These are phyloP conservation scores for Nomada hirtipes DNA, from an alignment of 2,888 invertebrate genomes.

Conservation along the genomic window DNA sequence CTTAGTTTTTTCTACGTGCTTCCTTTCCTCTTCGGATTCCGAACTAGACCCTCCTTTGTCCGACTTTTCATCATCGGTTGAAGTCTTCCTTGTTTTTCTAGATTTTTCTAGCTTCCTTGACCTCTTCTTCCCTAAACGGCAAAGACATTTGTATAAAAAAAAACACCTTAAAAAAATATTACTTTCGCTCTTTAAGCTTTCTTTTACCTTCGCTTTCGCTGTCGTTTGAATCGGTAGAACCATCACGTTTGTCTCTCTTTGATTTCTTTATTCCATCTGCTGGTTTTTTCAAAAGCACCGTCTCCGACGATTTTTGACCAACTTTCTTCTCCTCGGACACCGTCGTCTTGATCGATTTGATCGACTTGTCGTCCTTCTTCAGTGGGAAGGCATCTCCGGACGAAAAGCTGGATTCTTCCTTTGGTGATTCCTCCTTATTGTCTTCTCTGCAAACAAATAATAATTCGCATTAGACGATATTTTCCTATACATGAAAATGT, in stretches of 20 bases:
- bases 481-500: neutral
- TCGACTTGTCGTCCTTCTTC: conserved; percentile 80
- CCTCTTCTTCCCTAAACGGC: conserved; percentile 78
- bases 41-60: conserved; percentile 85
- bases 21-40: conserved; percentile 85
- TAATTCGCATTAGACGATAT: neutral
- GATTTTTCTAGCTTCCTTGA: conserved; percentile 78
- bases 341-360: conserved; percentile 72
- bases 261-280: conserved; percentile 74
- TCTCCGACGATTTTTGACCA: conserved; percentile 74
- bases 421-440: conserved; percentile 79
- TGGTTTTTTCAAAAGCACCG: conserved; percentile 74
- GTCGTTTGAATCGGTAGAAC: conserved; percentile 81
- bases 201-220: conserved; percentile 76
- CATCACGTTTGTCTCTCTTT: conserved; percentile 79
- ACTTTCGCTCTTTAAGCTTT: neutral
- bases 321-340: conserved; percentile 78
- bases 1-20: conserved; percentile 78
- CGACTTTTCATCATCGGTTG: conserved; percentile 85
- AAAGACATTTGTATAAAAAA: neutral
- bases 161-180: neutral
- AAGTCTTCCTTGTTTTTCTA: conserved; percentile 79
- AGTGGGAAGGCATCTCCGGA: conserved; percentile 78
- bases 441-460: conserved; percentile 74
- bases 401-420: conserved; percentile 73